phyloP scores from a whole-genome alignment of 2,797 vertebrate species.

The Brachyrhaphis roseni region DNA sequence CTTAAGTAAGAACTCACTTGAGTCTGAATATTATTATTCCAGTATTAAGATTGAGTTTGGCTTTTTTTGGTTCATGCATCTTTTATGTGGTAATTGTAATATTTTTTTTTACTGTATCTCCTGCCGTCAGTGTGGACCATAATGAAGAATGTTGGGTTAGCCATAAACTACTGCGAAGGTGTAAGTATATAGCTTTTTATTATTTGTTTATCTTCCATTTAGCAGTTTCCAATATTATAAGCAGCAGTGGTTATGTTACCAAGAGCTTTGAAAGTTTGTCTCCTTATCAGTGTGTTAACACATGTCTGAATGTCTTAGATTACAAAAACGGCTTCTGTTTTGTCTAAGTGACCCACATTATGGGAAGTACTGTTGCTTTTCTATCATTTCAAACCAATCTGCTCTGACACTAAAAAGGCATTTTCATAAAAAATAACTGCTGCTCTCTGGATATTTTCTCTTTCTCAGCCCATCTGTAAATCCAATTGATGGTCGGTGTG shows the following conservation, averaged over 20 bases:
- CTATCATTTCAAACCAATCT: neutral
- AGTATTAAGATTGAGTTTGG: neutral
- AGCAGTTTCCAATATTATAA: neutral
- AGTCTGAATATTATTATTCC: neutral
- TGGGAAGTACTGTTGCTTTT: too few relatives aligned
- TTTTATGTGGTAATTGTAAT: neutral
- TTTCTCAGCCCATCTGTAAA: neutral
- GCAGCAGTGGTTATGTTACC: neutral
- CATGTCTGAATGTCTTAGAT: too few relatives aligned
- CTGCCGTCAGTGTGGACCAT: slow-evolving; percentile 29
- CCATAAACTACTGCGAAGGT: slow-evolving; percentile 37
- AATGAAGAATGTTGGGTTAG: slow-evolving; percentile 45
- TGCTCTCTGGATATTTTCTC: neutral
- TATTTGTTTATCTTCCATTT: too few relatives aligned
- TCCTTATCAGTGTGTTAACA: neutral
- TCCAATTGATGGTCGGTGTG: neutral
- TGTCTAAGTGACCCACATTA: too few relatives aligned
- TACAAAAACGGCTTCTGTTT: neutral
- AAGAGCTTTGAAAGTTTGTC: neutral
- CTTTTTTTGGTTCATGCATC: neutral
- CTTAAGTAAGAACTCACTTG: slow-evolving; percentile 24
- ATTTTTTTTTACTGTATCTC: neutral
- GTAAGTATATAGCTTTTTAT: slow-evolving; percentile 22
- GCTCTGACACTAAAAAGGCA: neutral
- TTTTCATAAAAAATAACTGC: neutral